Percentiles rank a stretch among this genome's conserved stretches.
phyloP scores from a whole-genome alignment of 2,113 vertebrate species.

The Actenoides lindsayi region DNA sequence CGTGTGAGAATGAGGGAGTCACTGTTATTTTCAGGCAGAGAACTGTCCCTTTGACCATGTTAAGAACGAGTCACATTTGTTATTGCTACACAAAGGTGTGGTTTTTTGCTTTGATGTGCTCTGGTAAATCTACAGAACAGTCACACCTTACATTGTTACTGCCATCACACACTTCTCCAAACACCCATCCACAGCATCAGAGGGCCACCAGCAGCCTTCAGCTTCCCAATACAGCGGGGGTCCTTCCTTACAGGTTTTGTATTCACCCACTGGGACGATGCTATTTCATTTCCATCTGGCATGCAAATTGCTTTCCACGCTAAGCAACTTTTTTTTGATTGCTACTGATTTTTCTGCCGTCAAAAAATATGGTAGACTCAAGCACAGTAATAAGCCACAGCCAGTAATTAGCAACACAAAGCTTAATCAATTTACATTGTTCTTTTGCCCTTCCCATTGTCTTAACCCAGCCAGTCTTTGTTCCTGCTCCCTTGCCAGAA shows the following conservation, averaged over 20 bases:
- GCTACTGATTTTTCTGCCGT: not conserved
- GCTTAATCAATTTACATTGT: not conserved
- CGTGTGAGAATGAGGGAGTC: not conserved
- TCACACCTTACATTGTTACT: fast-evolving
- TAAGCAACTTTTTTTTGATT: not conserved
- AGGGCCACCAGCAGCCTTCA: not conserved
- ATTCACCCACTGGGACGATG: not conserved
- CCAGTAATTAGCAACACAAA: not conserved
- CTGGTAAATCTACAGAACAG: not conserved
- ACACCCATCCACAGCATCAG: not conserved
- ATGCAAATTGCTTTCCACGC: not conserved
- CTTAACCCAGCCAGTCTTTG: not conserved
- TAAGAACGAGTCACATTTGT: not conserved
- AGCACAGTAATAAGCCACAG: not conserved
- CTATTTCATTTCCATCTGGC: not conserved
- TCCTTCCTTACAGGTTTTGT: not conserved
- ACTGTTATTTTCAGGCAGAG: not conserved
- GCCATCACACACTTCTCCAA: not conserved
- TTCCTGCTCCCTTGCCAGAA: constrained; percentile 15
- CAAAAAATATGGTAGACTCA: not conserved
- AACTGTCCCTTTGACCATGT: not conserved
- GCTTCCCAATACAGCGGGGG: not conserved
- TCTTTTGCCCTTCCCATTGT: constrained; percentile 24
- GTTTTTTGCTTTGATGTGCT: not conserved
- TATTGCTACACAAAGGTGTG: not conserved